A percentile compares a stretch with the other conserved stretches of the same genome.
phyloP scores from a whole-genome alignment of 2,888 invertebrate species.

The Stenolophus ochropezus region DNA sequence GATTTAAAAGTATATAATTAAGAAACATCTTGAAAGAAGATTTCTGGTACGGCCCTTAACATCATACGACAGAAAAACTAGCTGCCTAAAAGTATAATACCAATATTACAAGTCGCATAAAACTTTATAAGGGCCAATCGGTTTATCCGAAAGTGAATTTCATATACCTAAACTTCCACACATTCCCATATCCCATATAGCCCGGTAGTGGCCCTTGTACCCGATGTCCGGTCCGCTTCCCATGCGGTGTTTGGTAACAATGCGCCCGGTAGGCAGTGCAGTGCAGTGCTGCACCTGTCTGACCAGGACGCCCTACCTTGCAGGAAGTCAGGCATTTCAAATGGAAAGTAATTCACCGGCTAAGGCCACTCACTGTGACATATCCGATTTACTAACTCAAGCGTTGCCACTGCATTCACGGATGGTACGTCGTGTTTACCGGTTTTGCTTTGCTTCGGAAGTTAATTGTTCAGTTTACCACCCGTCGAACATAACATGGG shows the following conservation, averaged over 20 bases:
- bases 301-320: slow-evolving; percentile 9
- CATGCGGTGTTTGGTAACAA: slow-evolving; percentile 12
- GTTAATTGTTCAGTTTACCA: neutral
- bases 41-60: too few species aligned
- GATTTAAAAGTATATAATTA: too few species aligned
- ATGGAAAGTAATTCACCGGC: slow-evolving; percentile 40
- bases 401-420: slow-evolving; percentile 11
- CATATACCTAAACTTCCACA: too few species aligned
- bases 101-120: too few species aligned
- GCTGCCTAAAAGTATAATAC: too few species aligned
- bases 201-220: neutral
- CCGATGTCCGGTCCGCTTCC: slow-evolving; percentile 9
- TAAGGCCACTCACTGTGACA: slow-evolving; percentile 17
- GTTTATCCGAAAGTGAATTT: too few species aligned
- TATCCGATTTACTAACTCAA: slow-evolving; percentile 34
- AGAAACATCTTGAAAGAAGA: too few species aligned
- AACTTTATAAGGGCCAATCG: too few species aligned
- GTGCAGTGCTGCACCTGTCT: slow-evolving; percentile 6
- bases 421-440: slow-evolving; percentile 19
- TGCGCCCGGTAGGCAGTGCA: neutral
- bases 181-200: neutral
- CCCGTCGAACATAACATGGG: neutral
- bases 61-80: too few species aligned
- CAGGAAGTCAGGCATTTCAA: slow-evolving; percentile 35
- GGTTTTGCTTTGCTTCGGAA: neutral